Percentiles rank a stretch among this genome's conserved stretches.
phyloP scores from a whole-genome alignment of 2,113 vertebrate genomes.

The Equus quagga region DNA sequence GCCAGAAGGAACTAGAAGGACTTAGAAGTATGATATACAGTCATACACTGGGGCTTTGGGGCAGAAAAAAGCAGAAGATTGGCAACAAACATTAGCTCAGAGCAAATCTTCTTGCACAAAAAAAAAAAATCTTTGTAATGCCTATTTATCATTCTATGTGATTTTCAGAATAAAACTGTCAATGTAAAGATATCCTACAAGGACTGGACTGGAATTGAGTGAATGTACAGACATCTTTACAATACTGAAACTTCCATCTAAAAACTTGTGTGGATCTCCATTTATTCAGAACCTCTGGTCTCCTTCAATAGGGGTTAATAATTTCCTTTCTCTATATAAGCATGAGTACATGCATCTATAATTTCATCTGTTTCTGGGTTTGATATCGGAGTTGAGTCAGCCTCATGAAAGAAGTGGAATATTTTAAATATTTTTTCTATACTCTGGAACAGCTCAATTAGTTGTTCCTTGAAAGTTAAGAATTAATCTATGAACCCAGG shows the following conservation, averaged over 20 bases:
- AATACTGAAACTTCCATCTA: background rate
- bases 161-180: background rate
- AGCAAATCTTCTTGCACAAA: no score
- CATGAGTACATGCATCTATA: background rate
- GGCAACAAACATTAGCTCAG: no score
- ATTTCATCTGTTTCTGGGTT: background rate
- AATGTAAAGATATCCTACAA: background rate
- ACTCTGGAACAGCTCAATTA: background rate
- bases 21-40: no score
- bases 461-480: background rate
- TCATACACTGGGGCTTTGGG: no score
- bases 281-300: background rate
- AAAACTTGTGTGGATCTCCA: background rate
- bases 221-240: background rate
- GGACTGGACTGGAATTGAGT: background rate
- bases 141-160: background rate
- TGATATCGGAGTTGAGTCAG: background rate
- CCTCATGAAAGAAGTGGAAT: background rate
- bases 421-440: background rate
- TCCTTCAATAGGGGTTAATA: background rate
- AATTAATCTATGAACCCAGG: background rate
- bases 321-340: background rate
- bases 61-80: no score
- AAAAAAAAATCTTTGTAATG: no score
- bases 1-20: no score